A percentile compares a stretch with the other conserved stretches of the same genome.
Evolutionary conservation across 2,113 vertebrate species (phyloP).

Genomic region (Eidolon helvum): DNA sequence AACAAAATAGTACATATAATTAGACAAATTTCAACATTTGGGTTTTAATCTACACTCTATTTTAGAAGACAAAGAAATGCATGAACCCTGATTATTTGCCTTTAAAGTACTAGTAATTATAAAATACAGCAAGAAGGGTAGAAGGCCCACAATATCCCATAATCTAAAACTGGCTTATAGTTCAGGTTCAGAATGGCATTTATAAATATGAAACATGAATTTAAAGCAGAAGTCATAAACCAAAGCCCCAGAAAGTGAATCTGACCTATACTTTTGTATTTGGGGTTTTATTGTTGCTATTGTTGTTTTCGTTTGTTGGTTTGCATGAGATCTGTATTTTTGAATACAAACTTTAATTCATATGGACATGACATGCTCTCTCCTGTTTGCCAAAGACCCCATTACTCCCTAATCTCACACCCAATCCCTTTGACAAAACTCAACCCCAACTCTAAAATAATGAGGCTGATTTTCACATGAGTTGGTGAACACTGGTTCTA

Average conservation of each 20-base stretch:
- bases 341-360: slow-evolving; percentile 20
- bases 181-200: background rate
- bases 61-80: background rate
- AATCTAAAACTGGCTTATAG: background rate
- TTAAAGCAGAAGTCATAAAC: background rate
- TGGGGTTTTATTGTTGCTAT: background rate
- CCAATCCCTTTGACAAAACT: slow-evolving; percentile 12
- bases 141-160: background rate
- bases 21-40: background rate
- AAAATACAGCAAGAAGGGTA: background rate
- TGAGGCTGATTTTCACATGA: background rate
- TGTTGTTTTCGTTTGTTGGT: background rate
- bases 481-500: background rate
- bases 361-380: background rate
- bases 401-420: background rate
- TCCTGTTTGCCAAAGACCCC: background rate
- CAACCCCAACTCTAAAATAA: slow-evolving; percentile 25
- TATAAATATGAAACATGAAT: slow-evolving; percentile 1
- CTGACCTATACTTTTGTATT: background rate
- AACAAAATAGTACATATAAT: background rate
- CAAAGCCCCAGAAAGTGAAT: background rate
- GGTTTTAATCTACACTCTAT: background rate
- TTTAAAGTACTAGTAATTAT: background rate
- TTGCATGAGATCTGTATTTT: background rate
- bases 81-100: background rate